Evolutionary conservation across 2,113 vertebrate species (phyloP).

Genomic region (Pterocles gutturalis): DNA sequence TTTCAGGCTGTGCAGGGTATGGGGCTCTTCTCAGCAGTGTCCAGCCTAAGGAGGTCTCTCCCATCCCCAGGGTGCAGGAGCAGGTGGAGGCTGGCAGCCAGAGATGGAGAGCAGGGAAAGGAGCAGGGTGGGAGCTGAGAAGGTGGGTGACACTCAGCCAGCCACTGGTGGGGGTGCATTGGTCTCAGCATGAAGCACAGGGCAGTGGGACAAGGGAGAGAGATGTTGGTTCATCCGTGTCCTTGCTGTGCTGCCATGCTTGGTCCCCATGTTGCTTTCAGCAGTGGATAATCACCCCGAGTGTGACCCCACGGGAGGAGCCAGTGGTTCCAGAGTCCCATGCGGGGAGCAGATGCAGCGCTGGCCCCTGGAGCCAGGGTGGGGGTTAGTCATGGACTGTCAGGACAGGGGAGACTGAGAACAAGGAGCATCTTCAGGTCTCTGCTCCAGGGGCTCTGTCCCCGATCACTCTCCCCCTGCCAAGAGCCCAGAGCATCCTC

Average conservation of each 20-base stretch:
- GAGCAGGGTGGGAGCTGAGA: neutral
- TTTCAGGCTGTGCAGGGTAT: neutral
- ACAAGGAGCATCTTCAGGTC: neutral
- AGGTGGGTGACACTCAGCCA: neutral
- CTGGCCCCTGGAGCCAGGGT: neutral
- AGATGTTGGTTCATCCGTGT: neutral
- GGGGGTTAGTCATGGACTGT: neutral
- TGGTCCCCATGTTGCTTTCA: neutral
- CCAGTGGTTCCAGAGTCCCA: neutral
- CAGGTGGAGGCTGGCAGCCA: neutral
- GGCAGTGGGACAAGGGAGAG: neutral
- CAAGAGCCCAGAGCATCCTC: too few species aligned
- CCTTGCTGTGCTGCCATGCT: neutral
- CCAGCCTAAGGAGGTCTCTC: neutral
- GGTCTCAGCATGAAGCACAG: neutral
- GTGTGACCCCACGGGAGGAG: neutral
- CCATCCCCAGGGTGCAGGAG: neutral
- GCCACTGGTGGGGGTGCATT: too few species aligned
- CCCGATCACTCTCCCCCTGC: accelerated
- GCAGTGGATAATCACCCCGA: neutral
- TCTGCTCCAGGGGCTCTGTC: neutral
- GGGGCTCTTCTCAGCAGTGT: neutral
- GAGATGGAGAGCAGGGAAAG: neutral
- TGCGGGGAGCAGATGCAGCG: neutral
- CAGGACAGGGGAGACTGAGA: neutral